Conservation (phyloP, 2,888 invertebrate genomes). For the Brachyptera putata region DNA sequence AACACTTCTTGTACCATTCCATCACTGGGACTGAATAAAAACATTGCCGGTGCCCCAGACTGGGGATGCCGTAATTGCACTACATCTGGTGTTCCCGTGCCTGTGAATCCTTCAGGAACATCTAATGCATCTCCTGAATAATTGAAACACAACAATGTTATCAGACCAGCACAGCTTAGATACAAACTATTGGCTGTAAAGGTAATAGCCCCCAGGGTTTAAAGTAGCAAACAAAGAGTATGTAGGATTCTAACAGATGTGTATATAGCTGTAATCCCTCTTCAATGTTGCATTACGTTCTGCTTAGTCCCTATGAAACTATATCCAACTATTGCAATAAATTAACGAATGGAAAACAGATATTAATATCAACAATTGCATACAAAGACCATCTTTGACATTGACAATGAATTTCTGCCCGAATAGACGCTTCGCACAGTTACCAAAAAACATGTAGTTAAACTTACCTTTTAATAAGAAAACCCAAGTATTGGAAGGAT, state of each 20-base stretch:
- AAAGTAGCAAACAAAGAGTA: no score
- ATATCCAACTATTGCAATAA: no score
- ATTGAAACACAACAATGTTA: no score
- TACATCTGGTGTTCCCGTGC: conserved; percentile 48
- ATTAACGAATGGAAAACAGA: no score
- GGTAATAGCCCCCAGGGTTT: no score
- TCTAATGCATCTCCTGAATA: conserved; percentile 50
- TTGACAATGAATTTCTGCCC: conserved; percentile 29
- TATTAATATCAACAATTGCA: no score
- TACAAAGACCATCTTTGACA: conserved; percentile 28
- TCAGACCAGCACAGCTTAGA: no score
- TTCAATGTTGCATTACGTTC: no score
- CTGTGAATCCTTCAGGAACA: conserved; percentile 39
- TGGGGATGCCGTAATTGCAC: conserved; percentile 65
- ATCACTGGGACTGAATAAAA: conserved; percentile 58
- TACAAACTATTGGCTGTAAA: no score
- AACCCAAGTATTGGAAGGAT: conserved; percentile 64
- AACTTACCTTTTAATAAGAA: conserved; percentile 60
- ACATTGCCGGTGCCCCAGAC: conserved; percentile 58
- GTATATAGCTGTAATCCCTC: no score
- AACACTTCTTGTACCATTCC: conserved; percentile 64
- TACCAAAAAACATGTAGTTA: conserved; percentile 26
- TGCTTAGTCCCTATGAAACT: no score
- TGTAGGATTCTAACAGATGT: no score
- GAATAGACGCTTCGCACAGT: conserved; percentile 25